A percentile compares a stretch with the other conserved stretches of the same genome.
These are phyloP conservation scores for Colistium nudipinnis DNA, from an alignment of 2,113 vertebrate genomes.

Conservation along the genomic window DNA sequence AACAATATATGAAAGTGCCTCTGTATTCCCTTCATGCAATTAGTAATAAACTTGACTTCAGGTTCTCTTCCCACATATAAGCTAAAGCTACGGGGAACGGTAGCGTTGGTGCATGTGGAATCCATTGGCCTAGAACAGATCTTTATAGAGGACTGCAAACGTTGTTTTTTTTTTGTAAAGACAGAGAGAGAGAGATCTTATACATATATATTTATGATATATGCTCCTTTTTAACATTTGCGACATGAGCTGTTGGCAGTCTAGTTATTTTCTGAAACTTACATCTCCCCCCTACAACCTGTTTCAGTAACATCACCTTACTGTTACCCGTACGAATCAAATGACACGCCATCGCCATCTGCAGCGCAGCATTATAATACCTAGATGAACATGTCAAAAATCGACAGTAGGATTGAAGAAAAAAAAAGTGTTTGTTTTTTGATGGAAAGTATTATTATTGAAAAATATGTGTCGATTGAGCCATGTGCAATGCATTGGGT, in stretches of 20 bases:
- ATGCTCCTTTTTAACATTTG: conserved; percentile 80
- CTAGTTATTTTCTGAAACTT: conserved; percentile 84
- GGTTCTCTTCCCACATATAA: conserved; percentile 79
- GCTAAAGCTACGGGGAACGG: conserved; percentile 71
- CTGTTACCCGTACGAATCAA: conserved; percentile 66
- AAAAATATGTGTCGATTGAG: conserved; percentile 84
- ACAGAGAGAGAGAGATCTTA: conserved; percentile 75
- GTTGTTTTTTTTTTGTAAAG: conserved; percentile 70
- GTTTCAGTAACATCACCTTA: conserved; percentile 67
- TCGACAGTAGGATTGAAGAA: conserved; percentile 80
- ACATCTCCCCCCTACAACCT: conserved; percentile 6
- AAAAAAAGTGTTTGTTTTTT: conserved; percentile 78
- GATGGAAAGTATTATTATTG: conserved; percentile 85
- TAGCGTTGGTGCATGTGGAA: conserved; percentile 63
- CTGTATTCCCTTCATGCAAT: conserved; percentile 82
- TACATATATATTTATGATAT: conserved; percentile 83
- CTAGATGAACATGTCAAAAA: conserved; percentile 72
- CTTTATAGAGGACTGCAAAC: conserved; percentile 75
- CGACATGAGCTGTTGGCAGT: conserved; percentile 79
- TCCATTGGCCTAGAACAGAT: conserved; percentile 72
- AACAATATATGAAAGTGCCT: conserved; percentile 83
- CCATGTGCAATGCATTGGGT: conserved; percentile 89
- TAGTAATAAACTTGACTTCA: conserved; percentile 78
- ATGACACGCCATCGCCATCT: conserved; percentile 64
- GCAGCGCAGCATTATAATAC: conserved; percentile 71